These are phyloP conservation scores for Drosophila murphyi DNA, from an alignment of 1,140 invertebrate species.

Conservation along the genomic window DNA sequence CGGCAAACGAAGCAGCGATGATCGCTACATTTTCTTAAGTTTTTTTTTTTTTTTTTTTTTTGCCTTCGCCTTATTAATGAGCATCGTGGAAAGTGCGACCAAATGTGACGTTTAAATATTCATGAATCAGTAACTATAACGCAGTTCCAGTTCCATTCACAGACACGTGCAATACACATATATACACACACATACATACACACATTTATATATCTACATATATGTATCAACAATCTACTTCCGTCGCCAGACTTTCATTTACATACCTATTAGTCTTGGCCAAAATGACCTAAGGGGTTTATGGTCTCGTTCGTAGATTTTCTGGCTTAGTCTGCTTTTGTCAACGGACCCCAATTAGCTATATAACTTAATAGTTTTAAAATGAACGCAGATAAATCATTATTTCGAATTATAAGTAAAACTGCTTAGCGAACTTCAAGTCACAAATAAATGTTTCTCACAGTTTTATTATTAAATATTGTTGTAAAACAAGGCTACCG, in stretches of 20 bases:
- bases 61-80: conserved; percentile 77
- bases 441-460: neutral
- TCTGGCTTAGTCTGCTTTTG: conserved; percentile 20
- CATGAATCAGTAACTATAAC: conserved; percentile 79
- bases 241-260: conserved; percentile 57
- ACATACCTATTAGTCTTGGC: conserved; percentile 56
- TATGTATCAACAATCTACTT: conserved; percentile 29
- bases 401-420: neutral
- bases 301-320: conserved; percentile 6
- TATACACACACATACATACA: neutral
- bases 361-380: conserved; percentile 6
- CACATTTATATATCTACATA: neutral
- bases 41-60: conserved; percentile 53
- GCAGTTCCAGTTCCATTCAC: conserved; percentile 61
- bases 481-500: neutral
- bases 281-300: conserved; percentile 38
- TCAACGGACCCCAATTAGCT: conserved; percentile 14
- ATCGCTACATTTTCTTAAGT: conserved; percentile 79
- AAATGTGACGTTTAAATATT: conserved; percentile 84
- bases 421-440: neutral
- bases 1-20: conserved; percentile 63
- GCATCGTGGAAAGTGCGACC: conserved; percentile 84
- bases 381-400: conserved; percentile 12
- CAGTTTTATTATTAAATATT: neutral
- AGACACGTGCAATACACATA: conserved; percentile 35